These are phyloP conservation scores for Lycopodina hypogea DNA, from an alignment of 37 sponge, comb jelly and placozoan genomes.

Conservation along the genomic window DNA sequence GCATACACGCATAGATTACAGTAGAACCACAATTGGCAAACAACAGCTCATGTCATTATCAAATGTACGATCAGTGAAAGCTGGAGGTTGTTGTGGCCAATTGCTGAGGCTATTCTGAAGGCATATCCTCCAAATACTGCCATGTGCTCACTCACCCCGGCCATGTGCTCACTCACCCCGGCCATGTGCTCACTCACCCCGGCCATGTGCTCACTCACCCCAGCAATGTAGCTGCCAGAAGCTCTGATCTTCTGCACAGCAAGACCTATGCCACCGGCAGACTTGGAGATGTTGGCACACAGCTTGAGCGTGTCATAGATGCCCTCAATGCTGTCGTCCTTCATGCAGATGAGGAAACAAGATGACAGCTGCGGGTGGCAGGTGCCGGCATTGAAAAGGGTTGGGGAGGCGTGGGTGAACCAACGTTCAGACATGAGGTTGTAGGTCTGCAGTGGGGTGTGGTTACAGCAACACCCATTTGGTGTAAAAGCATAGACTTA, in stretches of 20 bases:
- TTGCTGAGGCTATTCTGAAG: too few species aligned
- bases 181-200: too few species aligned
- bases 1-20: background rate
- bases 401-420: slow-evolving; percentile 99
- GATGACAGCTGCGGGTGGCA: slow-evolving; percentile 93
- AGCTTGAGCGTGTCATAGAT: slow-evolving; percentile 98
- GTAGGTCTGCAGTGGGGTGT: slow-evolving; percentile 73
- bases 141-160: too few species aligned
- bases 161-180: too few species aligned
- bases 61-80: too few species aligned
- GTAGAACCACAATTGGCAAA: too few species aligned
- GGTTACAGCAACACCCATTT: background rate
- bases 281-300: slow-evolving; percentile 97
- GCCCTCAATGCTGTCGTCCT: slow-evolving; percentile 98
- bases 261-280: slow-evolving; percentile 97
- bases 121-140: too few species aligned
- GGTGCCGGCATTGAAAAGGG: slow-evolving; percentile 99
- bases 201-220: too few species aligned
- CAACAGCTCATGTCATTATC: too few species aligned
- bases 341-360: slow-evolving; percentile 96
- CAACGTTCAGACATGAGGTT: slow-evolving; percentile 97
- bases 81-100: too few species aligned
- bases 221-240: slow-evolving; percentile 97
- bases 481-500: background rate
- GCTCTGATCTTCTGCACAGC: slow-evolving; percentile 89